A percentile compares a stretch with the other conserved stretches of the same genome.
Evolutionary conservation across 2,888 invertebrate species (phyloP).

Genomic region (Orthonevra nobilis): DNA sequence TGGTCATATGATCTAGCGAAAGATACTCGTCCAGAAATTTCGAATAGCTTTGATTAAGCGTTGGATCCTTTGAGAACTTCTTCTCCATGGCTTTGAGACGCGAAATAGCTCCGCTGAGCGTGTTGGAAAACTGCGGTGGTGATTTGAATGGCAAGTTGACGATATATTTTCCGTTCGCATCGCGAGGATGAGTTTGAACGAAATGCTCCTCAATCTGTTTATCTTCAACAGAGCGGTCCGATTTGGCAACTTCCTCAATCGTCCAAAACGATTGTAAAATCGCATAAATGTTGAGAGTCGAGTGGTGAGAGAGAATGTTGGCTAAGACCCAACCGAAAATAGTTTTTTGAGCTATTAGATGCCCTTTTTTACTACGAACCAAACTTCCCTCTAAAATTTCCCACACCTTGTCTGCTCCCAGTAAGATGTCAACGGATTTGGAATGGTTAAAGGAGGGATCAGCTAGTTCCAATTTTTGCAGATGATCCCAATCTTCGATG

Average conservation of each 20-base stretch:
- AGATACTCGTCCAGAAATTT: too few relatives aligned
- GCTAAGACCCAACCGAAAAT: too few relatives aligned
- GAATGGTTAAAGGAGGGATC: too few relatives aligned
- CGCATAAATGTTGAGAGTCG: conserved; percentile 9
- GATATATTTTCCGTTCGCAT: conserved; percentile 8
- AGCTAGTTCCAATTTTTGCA: conserved; percentile 9
- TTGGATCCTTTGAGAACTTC: neutral
- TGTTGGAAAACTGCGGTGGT: neutral
- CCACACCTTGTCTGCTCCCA: too few relatives aligned
- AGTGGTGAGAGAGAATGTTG: neutral
- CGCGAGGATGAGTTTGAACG: conserved; percentile 7
- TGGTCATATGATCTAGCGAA: neutral
- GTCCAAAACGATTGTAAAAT: too few relatives aligned
- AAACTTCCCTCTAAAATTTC: too few relatives aligned
- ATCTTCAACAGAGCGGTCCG: conserved; percentile 17
- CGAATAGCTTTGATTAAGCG: neutral
- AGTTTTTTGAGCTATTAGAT: conserved; percentile 14
- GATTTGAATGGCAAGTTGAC: neutral
- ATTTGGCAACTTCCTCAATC: conserved; percentile 18
- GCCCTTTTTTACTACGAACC: conserved; percentile 1
- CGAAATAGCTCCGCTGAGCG: neutral
- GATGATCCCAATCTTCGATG: conserved; percentile 23
- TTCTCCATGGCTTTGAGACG: neutral
- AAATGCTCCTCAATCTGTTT: conserved; percentile 21
- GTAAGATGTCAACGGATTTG: too few relatives aligned